Conservation (phyloP, 2,888 invertebrate genomes). For the Nephrotoma guestfalica region DNA sequence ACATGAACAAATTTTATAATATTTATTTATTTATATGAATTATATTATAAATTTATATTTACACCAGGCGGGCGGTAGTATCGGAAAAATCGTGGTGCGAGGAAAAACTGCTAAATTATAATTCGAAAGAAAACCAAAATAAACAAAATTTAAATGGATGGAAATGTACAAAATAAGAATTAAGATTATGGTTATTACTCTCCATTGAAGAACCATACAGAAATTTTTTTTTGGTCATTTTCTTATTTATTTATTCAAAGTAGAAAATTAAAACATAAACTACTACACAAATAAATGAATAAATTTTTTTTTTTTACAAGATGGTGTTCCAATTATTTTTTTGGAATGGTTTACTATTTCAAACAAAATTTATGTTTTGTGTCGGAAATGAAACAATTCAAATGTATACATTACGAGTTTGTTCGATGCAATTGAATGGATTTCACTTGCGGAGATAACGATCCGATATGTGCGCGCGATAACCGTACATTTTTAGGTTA, state of each 20-base stretch:
- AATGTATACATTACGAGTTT: background rate
- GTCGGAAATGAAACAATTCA: background rate
- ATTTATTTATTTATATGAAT: background rate
- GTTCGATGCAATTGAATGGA: background rate
- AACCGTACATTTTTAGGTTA: background rate
- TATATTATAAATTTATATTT: background rate
- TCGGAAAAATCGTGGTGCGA: background rate
- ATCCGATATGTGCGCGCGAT: background rate
- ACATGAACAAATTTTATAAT: background rate
- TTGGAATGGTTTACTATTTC: background rate
- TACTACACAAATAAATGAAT: background rate
- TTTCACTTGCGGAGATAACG: background rate
- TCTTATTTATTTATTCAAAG: background rate
- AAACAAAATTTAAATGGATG: background rate
- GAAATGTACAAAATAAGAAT: background rate
- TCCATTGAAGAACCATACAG: background rate
- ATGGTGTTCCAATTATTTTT: background rate
- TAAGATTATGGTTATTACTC: background rate
- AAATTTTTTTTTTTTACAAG: background rate
- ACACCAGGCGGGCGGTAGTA: background rate
- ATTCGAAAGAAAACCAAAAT: background rate
- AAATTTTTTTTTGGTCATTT: background rate
- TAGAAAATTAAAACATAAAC: background rate
- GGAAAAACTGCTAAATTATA: background rate
- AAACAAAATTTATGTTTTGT: background rate